phyloP scores from a whole-genome alignment of 2,888 invertebrate species.

The Melieria picta region DNA sequence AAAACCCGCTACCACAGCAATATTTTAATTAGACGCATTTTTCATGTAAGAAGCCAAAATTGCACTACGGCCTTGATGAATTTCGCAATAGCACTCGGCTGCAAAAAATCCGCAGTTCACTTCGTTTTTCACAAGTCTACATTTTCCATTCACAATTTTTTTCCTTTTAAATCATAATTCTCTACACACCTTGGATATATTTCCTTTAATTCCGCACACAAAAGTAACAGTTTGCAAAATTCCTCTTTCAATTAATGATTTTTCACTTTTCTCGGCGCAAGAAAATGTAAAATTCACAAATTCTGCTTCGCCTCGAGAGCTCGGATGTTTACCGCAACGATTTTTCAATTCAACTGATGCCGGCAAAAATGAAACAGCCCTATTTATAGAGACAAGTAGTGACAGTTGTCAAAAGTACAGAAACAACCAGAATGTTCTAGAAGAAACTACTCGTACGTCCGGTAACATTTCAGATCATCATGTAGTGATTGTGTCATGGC shows the following conservation, averaged over 20 bases:
- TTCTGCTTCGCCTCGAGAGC: slow-evolving; percentile 4
- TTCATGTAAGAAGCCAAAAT: too few species aligned
- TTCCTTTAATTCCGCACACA: slow-evolving; percentile 17
- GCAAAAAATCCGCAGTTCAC: too few species aligned
- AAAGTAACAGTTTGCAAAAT: slow-evolving; percentile 13
- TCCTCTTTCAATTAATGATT: not conserved
- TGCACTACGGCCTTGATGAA: too few species aligned
- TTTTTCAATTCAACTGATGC: slow-evolving; percentile 54
- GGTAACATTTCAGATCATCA: slow-evolving; percentile 38
- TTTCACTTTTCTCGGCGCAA: slow-evolving; percentile 9
- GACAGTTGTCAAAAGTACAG: slow-evolving; percentile 47
- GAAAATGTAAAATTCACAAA: slow-evolving; percentile 7
- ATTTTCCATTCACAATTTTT: too few species aligned
- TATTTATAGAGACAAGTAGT: slow-evolving; percentile 49
- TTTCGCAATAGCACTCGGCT: too few species aligned
- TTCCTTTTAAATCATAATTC: not conserved
- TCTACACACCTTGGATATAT: slow-evolving; percentile 25
- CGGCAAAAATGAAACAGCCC: slow-evolving; percentile 39
- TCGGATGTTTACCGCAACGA: slow-evolving; percentile 31
- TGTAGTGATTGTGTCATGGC: slow-evolving; percentile 11
- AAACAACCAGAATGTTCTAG: slow-evolving; percentile 58
- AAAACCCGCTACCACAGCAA: too few species aligned
- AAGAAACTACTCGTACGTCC: slow-evolving; percentile 47
- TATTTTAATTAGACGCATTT: too few species aligned
- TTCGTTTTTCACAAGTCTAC: too few species aligned